Conservation (phyloP, 2,797 vertebrate species). For the Coregonus suidteri region DNA sequence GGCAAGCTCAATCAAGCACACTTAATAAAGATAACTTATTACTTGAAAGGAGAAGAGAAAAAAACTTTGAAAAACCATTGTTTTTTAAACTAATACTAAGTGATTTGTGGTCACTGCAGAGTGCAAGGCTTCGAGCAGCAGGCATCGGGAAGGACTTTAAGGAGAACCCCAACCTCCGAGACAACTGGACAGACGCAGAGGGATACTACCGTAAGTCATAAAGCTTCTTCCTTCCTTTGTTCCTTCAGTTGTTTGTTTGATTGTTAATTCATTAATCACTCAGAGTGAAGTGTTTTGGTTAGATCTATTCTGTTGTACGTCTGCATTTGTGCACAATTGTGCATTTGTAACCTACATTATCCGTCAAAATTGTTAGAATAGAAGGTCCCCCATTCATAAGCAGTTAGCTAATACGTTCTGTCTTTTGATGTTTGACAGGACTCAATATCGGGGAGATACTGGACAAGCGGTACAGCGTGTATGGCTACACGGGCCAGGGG, state of each 20-base stretch:
- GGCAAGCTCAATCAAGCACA: too few species aligned
- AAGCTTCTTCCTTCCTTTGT: not conserved
- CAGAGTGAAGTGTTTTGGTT: not conserved
- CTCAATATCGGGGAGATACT: constrained; percentile 98
- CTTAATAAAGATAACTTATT: too few species aligned
- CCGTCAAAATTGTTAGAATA: not conserved
- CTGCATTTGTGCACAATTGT: not conserved
- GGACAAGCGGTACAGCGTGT: constrained; percentile 97
- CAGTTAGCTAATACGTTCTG: too few species aligned
- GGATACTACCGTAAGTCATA: constrained; percentile 93
- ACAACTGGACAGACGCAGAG: constrained; percentile 99
- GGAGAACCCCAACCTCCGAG: constrained; percentile 98
- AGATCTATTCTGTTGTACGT: not conserved
- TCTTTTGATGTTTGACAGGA: constrained; percentile 68
- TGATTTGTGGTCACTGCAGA: constrained; percentile 71
- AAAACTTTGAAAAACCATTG: too few species aligned
- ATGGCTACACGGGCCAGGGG: constrained; percentile 97
- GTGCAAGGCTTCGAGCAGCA: constrained; percentile 92
- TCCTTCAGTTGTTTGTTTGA: not conserved
- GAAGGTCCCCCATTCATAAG: too few species aligned
- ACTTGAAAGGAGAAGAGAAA: too few species aligned
- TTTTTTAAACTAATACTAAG: too few species aligned
- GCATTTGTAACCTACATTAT: not conserved
- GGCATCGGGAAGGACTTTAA: constrained; percentile 98
- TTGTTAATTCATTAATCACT: not conserved